phyloP scores from a whole-genome alignment of 2,888 invertebrate species.

The Ypsolopha sequella region DNA sequence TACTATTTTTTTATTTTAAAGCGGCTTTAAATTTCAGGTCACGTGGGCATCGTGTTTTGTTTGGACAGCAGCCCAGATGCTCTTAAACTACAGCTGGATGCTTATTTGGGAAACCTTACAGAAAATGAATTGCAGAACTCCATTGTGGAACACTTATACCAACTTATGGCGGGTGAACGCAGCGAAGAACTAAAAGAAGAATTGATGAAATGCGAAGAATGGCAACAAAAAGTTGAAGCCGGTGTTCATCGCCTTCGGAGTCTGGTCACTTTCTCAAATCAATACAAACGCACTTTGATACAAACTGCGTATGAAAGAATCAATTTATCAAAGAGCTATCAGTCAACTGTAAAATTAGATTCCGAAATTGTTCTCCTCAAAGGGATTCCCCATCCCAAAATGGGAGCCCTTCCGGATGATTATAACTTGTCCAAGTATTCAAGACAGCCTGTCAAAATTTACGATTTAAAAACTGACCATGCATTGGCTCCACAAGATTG shows the following conservation, averaged over 20 bases:
- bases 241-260: constrained; percentile 17
- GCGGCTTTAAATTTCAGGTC: constrained; percentile 21
- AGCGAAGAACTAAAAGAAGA: constrained; percentile 13
- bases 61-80: constrained; percentile 38
- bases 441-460: constrained; percentile 23
- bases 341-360: constrained; percentile 23
- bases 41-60: constrained; percentile 29
- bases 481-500: constrained; percentile 22
- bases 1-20: too few species aligned
- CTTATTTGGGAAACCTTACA: constrained; percentile 22
- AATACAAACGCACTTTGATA: constrained; percentile 22
- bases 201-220: constrained; percentile 14
- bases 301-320: constrained; percentile 25
- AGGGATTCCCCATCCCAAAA: constrained; percentile 18
- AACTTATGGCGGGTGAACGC: constrained; percentile 17
- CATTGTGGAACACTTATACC: constrained; percentile 21
- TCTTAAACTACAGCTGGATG: constrained; percentile 23
- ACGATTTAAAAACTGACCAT: constrained; percentile 22
- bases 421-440: constrained; percentile 32
- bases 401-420: constrained; percentile 20
- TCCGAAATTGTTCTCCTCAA: constrained; percentile 34
- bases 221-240: constrained; percentile 21
- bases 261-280: constrained; percentile 18
- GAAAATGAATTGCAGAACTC: constrained; percentile 22
- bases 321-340: constrained; percentile 21